Percentiles rank a stretch among this genome's conserved stretches.
Evolutionary conservation across 2,888 invertebrate genomes (phyloP).

Genomic region (Neoascia interrupta): DNA sequence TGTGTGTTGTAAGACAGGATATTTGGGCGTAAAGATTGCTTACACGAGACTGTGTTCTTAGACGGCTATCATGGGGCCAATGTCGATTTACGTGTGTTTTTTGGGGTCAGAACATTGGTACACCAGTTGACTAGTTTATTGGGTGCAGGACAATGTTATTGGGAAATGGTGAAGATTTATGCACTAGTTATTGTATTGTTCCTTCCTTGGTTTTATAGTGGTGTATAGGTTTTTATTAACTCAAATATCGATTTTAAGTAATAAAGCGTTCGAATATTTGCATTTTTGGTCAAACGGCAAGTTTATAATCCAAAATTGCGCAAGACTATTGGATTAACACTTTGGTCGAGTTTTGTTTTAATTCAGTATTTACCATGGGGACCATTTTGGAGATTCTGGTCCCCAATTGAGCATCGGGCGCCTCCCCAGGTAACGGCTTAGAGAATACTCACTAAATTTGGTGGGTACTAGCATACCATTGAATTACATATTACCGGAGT

Average conservation of each 20-base stretch:
- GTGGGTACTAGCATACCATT: no score
- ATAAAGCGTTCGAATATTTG: no score
- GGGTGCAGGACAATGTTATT: slow-evolving; percentile 35
- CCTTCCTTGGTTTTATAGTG: not conserved
- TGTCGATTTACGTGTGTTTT: not conserved
- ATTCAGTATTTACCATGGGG: no score
- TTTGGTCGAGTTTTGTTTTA: no score
- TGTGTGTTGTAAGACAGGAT: slow-evolving; percentile 48
- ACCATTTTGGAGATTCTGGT: no score
- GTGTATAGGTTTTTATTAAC: slow-evolving; percentile 21
- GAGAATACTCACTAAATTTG: no score
- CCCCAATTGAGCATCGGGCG: no score
- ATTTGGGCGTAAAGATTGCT: slow-evolving; percentile 39
- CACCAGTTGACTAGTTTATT: slow-evolving; percentile 44
- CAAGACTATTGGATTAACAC: no score
- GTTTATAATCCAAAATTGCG: no score
- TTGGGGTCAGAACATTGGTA: slow-evolving; percentile 25
- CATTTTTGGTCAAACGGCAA: no score
- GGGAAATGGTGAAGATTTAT: slow-evolving; percentile 37
- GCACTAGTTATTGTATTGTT: slow-evolving; percentile 1
- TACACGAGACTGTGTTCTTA: not conserved
- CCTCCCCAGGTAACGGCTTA: no score
- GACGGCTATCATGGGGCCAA: slow-evolving; percentile 20
- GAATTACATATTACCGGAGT: no score
- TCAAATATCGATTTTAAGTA: slow-evolving; percentile 13